Base-by-base conservation (phyloP, 2,888 invertebrate species). In the Heliconius hortense region DNA sequence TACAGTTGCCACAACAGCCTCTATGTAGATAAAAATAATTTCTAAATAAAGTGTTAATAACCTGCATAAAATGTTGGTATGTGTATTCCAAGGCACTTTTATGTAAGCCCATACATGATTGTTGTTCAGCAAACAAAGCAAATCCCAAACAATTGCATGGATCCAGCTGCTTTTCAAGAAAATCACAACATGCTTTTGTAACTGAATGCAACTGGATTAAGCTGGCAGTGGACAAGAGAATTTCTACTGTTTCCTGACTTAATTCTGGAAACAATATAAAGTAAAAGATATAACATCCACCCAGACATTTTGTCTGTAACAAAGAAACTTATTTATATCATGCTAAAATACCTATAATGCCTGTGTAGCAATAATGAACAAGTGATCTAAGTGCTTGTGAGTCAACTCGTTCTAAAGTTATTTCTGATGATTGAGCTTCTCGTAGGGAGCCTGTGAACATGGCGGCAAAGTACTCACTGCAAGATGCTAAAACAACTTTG, bases 91-190 rank as follows among this genome's bases (percentile, higher is more conserved):
- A 96, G 79, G 98, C 98, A 84, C 96, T 95, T 84, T 96, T 96
- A 81, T 97, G 95, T 81, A 99, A 95, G 82, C 97, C 96, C 79
- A 95, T 93, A 89, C 98, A 98, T 73, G 97, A 96, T 89, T 98
- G 98, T 82, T 97, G 97, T 87, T 98, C 98, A 64, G 98, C 98
- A 93, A 99, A 99, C 87, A 98, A 95, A 77, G 97, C 96, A 86
- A 99, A 98, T 31, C 98, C 98, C 80, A 99, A 95, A 91, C 98
- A 98, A 90, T 99, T 99, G 84, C 98, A 98, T 0, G 98, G 98
- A 90, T 98, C 97, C 74, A 98, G 94, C 88, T 98, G 98, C 84
- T 97, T 97, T 84, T 96, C 96, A 73, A 99, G 95, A 90, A 98
- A 99, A 84, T 96, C 95, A 84, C 98, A 98, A 87, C 98, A 98